phyloP scores from a whole-genome alignment of 2,888 invertebrate genomes.

The Philaethria dido region DNA sequence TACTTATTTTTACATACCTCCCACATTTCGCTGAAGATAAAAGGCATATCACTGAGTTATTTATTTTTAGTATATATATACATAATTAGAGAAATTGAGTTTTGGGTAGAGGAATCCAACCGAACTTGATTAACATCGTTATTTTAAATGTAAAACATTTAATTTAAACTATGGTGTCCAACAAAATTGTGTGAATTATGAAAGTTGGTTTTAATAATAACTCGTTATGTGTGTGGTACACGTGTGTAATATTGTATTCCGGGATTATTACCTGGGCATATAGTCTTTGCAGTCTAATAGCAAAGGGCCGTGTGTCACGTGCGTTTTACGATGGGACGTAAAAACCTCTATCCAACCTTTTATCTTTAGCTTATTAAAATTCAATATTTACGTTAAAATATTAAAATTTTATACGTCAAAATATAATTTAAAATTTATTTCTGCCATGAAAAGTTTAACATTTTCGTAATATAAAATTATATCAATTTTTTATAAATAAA shows the following conservation, averaged over 20 bases:
- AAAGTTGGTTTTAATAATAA: slow-evolving; percentile 25
- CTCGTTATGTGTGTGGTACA: slow-evolving; percentile 29
- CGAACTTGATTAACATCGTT: no score
- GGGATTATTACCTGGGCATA: slow-evolving; percentile 37
- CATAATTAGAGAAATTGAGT: no score
- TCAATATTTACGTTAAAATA: slow-evolving; percentile 21
- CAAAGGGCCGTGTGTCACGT: slow-evolving; percentile 55
- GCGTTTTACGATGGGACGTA: slow-evolving; percentile 70
- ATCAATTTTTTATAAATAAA: no score
- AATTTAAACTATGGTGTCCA: background rate
- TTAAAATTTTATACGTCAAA: background rate
- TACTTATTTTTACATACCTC: background rate
- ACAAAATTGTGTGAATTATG: slow-evolving; percentile 1
- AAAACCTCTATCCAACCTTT: slow-evolving; percentile 51
- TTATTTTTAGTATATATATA: background rate
- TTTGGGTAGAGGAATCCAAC: no score
- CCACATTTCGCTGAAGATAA: background rate
- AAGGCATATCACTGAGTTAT: background rate
- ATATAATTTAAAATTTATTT: background rate
- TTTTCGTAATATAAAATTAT: background rate
- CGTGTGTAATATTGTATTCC: slow-evolving; percentile 34
- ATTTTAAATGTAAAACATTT: no score
- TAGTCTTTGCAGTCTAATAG: slow-evolving; percentile 34
- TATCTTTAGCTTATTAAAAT: slow-evolving; percentile 49
- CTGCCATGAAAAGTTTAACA: background rate